phyloP scores from a whole-genome alignment of 2,797 vertebrate genomes.

The Nothura maculosa region DNA sequence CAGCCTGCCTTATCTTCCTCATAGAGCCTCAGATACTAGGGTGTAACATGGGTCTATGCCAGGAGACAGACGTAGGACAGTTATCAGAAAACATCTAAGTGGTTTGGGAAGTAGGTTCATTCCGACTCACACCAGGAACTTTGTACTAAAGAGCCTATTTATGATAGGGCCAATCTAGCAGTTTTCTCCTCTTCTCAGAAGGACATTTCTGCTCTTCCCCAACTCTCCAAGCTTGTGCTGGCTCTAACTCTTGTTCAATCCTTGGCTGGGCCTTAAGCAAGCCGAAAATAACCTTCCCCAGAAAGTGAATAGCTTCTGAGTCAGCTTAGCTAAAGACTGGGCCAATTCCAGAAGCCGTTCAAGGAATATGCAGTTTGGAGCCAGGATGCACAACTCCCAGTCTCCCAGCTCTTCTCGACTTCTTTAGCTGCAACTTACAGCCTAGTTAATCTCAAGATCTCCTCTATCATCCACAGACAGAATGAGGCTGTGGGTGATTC shows the following conservation, averaged over 20 bases:
- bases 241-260: neutral
- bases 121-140: slow-evolving; percentile 21
- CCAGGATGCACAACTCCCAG: neutral
- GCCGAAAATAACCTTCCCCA: neutral
- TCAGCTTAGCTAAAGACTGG: rapidly evolving
- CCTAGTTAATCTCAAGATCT: neutral
- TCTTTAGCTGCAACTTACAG: neutral
- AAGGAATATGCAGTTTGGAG: neutral
- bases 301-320: neutral
- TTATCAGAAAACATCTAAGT: slow-evolving; percentile 58
- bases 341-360: neutral
- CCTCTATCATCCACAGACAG: neutral
- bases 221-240: neutral
- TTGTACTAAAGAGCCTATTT: slow-evolving; percentile 16
- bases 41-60: slow-evolving; percentile 44
- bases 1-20: slow-evolving; percentile 65
- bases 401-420: neutral
- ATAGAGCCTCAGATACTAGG: slow-evolving; percentile 21
- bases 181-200: neutral
- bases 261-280: neutral
- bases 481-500: neutral
- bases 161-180: neutral
- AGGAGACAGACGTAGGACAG: slow-evolving; percentile 9
- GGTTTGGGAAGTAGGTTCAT: slow-evolving; percentile 45
- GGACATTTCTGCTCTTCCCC: neutral